Evolutionary conservation across 1,140 invertebrate genomes (phyloP), one percentile per base, ranked within the genome.

Genomic region (Drosophila sulfurigaster): DNA sequence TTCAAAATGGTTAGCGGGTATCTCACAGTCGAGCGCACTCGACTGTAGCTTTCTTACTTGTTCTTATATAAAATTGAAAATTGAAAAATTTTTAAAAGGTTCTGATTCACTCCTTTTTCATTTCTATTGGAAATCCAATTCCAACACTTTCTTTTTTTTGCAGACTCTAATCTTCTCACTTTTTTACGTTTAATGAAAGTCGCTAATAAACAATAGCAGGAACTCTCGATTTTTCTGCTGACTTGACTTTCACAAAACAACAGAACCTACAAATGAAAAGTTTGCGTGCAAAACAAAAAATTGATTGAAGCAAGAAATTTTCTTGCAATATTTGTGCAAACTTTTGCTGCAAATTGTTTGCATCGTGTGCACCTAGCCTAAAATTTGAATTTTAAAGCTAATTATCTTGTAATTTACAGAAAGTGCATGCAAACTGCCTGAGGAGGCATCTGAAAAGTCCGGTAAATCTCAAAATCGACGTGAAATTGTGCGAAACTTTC

Each of bases 1-100:
- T n/a, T n/a, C n/a, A n/a, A 16, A 16, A 25, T 25, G 20, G 20
- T 3, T 25, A 25, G 20, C 20, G 20, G 20, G 20, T 25, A 25
- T 25, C 20, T 25, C 3, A 25, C 20, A 20, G 20, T 20, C 3
- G 20, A 20, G 20, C 0, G 3, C 20, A 25, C 20, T 25, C 3
- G 20, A 25, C 20, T 25, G 20, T 25, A 25, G 20, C 20, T 25
- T 25, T 25, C 20, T 25, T 25, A 25, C 20, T 25, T 25, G 20
- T 62, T 32, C 59, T 48, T 48, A 62, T 62, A 62, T 48, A 35
- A 62, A 62, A 48, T 48, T 62, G 43, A n/a, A n/a, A n/a, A n/a
- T n/a, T n/a, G n/a, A n/a, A n/a, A n/a, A n/a, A n/a, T n/a, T n/a
- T 46, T 46, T 32, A 1, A 46, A 46, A 46, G 5, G 45, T 46